Base-by-base conservation (phyloP, 2,888 invertebrate species). In the Agrilus cyanescens region DNA sequence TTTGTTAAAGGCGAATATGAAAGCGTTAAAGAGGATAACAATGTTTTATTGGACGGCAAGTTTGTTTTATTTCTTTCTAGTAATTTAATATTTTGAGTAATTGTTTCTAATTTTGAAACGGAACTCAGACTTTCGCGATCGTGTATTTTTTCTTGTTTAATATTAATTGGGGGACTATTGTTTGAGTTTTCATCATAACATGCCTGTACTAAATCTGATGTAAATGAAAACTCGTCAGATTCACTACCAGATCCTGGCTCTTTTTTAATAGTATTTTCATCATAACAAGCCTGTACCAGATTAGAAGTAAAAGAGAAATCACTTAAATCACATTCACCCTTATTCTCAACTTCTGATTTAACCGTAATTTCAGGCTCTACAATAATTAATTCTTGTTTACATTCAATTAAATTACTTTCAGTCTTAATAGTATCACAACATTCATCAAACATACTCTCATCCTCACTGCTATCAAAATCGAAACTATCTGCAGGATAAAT, bases 301-400 rank as follows among this genome's bases (percentile, higher is more conserved):
- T 50, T 46, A 2, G 52, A 47, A 1, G 50, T 46, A 16, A 48
- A 38, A 12, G 48, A 40, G 30, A 44, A 47, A 30, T 49, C 44
- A 15, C 40, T 41, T 14, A 15, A 13, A 30, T 46, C 42, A n/a
- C 18, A 35, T 16, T 52, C 47, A 31, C 43, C 46, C 6, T 51
- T 50, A 13, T 38, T 37, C 31, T 46, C 50, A 20, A 51, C 42
- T 47, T 60, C 58, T 14, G 51, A 53, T 48, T 58, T 57, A 15
- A 59, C 49, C 38, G 51, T 58, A 32, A 62, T 57, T 46, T 62
- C 63, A 2, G 63, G 62, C 44, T 63, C 65, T 6, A 63, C 56
- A 12, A 61, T 55, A 2, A 63, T 58, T 48, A 63, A 60, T 46
- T 63, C 63, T 47, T 57, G 53, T 43, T 54, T 20, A 18, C 20